A percentile compares a stretch with the other conserved stretches of the same genome.
phyloP scores from a whole-genome alignment of 37 sponge, comb jelly and placozoan species.

The Agelas oroides region DNA sequence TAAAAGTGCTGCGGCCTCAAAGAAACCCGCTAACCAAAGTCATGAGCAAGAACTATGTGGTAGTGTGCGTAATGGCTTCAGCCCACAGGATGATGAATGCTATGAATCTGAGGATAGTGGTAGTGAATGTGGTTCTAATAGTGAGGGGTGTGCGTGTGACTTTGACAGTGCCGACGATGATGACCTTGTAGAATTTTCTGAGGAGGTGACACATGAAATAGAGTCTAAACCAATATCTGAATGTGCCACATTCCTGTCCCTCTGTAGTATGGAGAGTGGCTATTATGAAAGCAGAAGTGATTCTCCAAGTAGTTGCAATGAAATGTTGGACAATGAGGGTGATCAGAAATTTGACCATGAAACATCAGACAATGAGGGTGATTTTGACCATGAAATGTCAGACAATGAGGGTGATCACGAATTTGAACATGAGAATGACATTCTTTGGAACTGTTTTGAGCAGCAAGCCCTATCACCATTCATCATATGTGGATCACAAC shows the following conservation, averaged over 20 bases:
- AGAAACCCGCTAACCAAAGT: too few relatives aligned
- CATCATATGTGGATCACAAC: background rate
- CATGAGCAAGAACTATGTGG: too few relatives aligned
- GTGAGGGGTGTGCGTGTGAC: background rate
- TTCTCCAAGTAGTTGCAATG: background rate
- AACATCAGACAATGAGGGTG: background rate
- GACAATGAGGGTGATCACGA: background rate
- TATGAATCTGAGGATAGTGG: conserved; percentile 11
- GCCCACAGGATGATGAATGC: background rate
- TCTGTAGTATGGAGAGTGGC: conserved; percentile 27
- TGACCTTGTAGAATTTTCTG: conserved; percentile 12
- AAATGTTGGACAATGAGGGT: background rate
- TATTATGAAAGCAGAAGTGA: conserved; percentile 26
- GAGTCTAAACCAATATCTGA: background rate
- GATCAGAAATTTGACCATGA: too few relatives aligned
- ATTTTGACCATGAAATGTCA: too few relatives aligned
- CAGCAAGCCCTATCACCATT: background rate
- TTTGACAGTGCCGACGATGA: background rate
- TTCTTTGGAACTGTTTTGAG: conserved; percentile 12
- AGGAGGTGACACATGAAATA: background rate
- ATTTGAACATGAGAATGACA: background rate
- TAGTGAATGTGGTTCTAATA: background rate
- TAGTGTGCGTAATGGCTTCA: too few relatives aligned
- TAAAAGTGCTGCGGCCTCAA: too few relatives aligned
- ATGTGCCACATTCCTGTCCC: background rate